These are phyloP conservation scores for Magallana angulata DNA, from an alignment of 1,140 invertebrate genomes.

Conservation along the genomic window DNA sequence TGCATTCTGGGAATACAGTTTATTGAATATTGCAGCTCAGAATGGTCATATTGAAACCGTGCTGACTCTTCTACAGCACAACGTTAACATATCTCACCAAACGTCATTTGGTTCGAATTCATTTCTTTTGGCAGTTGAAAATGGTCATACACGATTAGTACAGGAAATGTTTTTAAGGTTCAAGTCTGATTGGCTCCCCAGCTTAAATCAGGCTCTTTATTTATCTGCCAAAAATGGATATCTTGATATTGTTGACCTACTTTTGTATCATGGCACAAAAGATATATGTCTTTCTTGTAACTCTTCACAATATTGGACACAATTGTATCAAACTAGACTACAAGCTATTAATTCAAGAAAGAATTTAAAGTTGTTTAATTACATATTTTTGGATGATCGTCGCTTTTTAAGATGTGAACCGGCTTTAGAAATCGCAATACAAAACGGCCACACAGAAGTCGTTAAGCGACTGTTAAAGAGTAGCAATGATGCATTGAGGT, in stretches of 20 bases:
- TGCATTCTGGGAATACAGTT: slow-evolving; percentile 28
- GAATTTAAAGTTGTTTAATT: not conserved
- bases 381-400: slow-evolving; percentile 5
- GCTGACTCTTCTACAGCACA: not conserved
- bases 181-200: not conserved
- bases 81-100: not conserved
- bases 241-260: not conserved
- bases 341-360: not conserved
- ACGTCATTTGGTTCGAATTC: not conserved
- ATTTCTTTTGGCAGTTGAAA: slow-evolving; percentile 19
- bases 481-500: not conserved
- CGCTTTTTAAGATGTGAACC: slow-evolving; percentile 20
- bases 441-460: slow-evolving; percentile 16
- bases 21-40: slow-evolving; percentile 38
- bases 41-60: slow-evolving; percentile 24
- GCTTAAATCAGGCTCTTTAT: slow-evolving; percentile 18
- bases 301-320: not conserved
- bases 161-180: not conserved
- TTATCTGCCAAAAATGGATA: slow-evolving; percentile 15
- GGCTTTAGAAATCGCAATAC: slow-evolving; percentile 37
- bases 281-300: slow-evolving; percentile 36
- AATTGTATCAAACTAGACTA: slow-evolving; percentile 5
- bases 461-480: not conserved
- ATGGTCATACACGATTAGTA: slow-evolving; percentile 37
- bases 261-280: slow-evolving; percentile 1